A percentile compares a stretch with the other conserved stretches of the same genome.
phyloP scores from a whole-genome alignment of 2,113 vertebrate species.

The Tapirus terrestris region DNA sequence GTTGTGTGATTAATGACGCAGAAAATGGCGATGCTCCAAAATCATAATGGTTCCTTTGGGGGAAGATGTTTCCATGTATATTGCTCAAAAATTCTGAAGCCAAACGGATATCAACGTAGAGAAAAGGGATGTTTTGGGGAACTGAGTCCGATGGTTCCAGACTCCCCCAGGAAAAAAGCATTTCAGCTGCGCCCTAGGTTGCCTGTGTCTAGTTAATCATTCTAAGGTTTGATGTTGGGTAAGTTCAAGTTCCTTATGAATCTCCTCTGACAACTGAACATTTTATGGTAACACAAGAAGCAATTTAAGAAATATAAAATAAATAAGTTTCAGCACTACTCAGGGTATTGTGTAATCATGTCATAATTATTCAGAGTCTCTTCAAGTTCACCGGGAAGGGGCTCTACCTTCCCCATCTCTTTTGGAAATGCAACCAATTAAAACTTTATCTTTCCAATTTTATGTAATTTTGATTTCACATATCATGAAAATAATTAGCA shows the following conservation, averaged over 20 bases:
- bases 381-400: background rate
- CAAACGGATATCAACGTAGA: background rate
- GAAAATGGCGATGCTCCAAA: background rate
- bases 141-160: background rate
- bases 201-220: background rate
- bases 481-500: constrained; percentile 44
- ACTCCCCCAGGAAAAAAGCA: background rate
- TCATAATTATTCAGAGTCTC: background rate
- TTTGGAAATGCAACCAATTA: background rate
- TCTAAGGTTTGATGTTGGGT: background rate
- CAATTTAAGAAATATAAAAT: constrained; percentile 17
- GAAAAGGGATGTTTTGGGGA: background rate
- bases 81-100: background rate
- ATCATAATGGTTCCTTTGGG: background rate
- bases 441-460: constrained; percentile 33
- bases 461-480: background rate
- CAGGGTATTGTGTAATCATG: background rate
- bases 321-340: background rate
- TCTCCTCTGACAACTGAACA: background rate
- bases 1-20: background rate
- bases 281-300: background rate
- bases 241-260: background rate
- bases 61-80: background rate
- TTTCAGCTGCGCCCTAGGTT: background rate
- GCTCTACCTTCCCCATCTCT: background rate